Percentiles rank a stretch among this genome's conserved stretches.
Evolutionary conservation across 2,113 vertebrate species (phyloP).

Genomic region (Mustela lutreola): DNA sequence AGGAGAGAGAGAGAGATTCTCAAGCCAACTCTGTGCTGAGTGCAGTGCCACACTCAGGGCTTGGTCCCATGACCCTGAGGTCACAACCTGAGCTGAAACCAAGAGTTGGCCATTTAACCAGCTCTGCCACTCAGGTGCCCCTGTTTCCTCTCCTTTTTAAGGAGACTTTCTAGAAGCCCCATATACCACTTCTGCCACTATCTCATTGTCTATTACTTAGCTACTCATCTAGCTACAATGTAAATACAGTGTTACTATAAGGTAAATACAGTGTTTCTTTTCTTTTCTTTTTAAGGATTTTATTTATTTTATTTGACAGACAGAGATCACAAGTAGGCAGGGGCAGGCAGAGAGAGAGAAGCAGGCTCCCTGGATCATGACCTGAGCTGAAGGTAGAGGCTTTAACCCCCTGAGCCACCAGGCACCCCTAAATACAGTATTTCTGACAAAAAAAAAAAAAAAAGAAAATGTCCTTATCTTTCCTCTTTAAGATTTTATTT

Average conservation of each 20-base stretch:
- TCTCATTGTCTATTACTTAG: neutral
- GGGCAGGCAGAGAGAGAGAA: too few relatives aligned
- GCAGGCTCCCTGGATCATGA: too few relatives aligned
- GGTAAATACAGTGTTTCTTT: neutral
- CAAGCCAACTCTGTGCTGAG: neutral
- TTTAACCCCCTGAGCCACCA: too few relatives aligned
- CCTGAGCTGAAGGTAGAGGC: too few relatives aligned
- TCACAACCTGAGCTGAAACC: neutral
- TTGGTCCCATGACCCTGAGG: neutral
- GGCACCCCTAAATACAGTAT: too few relatives aligned
- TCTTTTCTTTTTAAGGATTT: too few relatives aligned
- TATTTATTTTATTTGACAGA: too few relatives aligned
- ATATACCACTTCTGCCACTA: neutral
- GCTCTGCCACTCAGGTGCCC: neutral
- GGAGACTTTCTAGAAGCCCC: neutral
- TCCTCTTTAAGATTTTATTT: too few relatives aligned
- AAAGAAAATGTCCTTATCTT: too few relatives aligned
- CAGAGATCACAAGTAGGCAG: too few relatives aligned
- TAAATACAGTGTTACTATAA: neutral
- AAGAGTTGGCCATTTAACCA: neutral
- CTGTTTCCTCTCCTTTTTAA: neutral
- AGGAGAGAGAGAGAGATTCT: neutral
- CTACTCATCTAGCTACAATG: neutral
- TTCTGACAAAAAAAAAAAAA: too few relatives aligned
- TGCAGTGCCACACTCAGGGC: neutral